Evolutionary conservation across 1,140 invertebrate species (phyloP), one percentile per base, ranked within the genome.

Genomic region (Watersipora subatra): DNA sequence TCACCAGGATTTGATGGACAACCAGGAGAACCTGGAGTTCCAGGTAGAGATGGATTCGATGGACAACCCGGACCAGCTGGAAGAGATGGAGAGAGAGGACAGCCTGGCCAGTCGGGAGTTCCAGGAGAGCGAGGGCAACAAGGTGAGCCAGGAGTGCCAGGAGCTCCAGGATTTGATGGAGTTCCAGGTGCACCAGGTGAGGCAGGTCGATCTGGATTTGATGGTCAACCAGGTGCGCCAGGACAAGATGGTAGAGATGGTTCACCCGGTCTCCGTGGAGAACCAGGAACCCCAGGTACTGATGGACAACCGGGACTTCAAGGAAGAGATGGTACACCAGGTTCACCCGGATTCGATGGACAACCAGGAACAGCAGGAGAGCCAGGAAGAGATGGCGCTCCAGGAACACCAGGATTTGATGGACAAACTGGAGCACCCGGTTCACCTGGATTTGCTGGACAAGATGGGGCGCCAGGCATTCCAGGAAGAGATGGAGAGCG

Each of bases 391-490:
- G n/a, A 29, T 61, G 27, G 66, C 57, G 59, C 56, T 27, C 58
- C 64, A 26, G 74, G 74, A 7, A 12, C 62, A 7, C 66, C 57
- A 27, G 67, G 68, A 22, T 28, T 25, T 7, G 3, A 22, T 20
- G 64, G 67, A 25, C 26, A 20, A 1, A 34, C 59, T 27, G 63
- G 66, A 66, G 20, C 24, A 30, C 58, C 29, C 28, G 74, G 74
- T 58, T 68, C 64, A 27, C 65, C 81, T 68, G 82, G 87, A 29
- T 80, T 85, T 68, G 83, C 76, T 66, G 88, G 89, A 68, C 85
- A 86, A 57, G 70, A 70, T 67, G 89, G 88, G 65, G 75, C 73
- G 65, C 72, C 77, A 63, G 88, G 87, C 68, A 73, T 84, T 63
- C 82, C 85, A 75, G 88, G 73, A 46, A 69, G 20, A 27, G 78